Base-by-base conservation (phyloP, 2,113 vertebrate genomes). In the Equus przewalskii region DNA sequence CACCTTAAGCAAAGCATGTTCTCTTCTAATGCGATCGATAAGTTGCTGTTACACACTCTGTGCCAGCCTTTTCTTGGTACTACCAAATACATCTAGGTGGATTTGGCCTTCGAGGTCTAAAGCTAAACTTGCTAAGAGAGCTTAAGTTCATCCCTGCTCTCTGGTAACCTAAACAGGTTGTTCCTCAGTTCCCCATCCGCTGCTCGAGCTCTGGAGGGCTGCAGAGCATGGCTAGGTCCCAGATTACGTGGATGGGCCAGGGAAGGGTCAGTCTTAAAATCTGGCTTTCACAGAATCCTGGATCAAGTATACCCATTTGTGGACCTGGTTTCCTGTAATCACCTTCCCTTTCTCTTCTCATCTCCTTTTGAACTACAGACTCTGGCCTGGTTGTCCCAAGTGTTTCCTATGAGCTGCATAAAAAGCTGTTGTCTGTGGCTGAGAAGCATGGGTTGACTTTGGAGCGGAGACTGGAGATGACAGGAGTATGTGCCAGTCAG, bases 391-490 rank as follows among this genome's bases (percentile, higher is more conserved):
- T 99, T 24, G 99, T 99, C 2, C 99, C 99, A 3, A 99, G 99
- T 69, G 98, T 99, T 73, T 99, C 99, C 7, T 99, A 99, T 0
- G 99, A 99, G 69, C 98, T 99, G n/a, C 99, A 99, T 98, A 99
- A 99, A 98, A 99, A 99, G 86, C 98, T 99, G 91, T 98, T 99
- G 89, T 98, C 98, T 0, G 99, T 99, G 19, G 99, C 99, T 0
- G 99, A 99, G 98, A 99, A 99, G 79, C 98, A 99, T 0, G 99
- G 99, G 46, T 99, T 99, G 73, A 99, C 99, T 2, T 97, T 99
- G 98, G 99, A 99, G 98, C 98, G 99, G 92, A 99, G 99, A 96
- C 98, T 99, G 97, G 99, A 99, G 98, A 99, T 99, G 99, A 99
- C 99, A 0, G 99, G 99, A 2, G 99, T 99, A 62, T 99, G 99